Evolutionary conservation across 2,888 invertebrate species (phyloP), one percentile per base, ranked within the genome.

Genomic region (Electrophaes corylata): DNA sequence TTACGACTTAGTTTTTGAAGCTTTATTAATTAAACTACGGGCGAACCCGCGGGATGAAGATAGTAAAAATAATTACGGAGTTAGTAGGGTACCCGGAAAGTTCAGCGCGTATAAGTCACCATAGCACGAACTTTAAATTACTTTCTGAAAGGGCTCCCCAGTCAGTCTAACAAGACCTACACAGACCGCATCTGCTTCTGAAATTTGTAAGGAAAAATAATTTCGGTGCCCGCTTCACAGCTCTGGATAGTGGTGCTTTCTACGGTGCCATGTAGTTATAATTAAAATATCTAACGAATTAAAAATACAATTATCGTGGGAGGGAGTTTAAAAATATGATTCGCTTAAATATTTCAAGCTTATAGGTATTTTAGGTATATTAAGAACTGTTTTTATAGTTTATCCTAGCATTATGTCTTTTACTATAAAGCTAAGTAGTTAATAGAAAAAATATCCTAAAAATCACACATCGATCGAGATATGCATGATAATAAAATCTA

Each of bases 71-170:
- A 45, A 45, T 31, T 31, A 44, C 29, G 29, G 14, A 16, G 11
- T 44, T 31, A 44, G 29, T 31, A 44, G 44, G 29, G 29, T 18
- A 33, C 37, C 41, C 14, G 29, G 20, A 44, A 50, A 57, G 48
- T 49, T 49, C 26, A 39, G 16, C 35, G 43, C 29, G 58, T 12
- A 44, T 37, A 37, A 55, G 44, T 54, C 54, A 50, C 51, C 53
- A 48, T 40, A 29, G 40, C 8, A 11, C 31, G 19, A 57, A 64
- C 56, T 64, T 60, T 60, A 54, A 58, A 64, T 64, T 58, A 59
- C 58, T 64, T 56, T 48, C 16, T 56, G 47, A 56, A 64, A 60
- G 57, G 54, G 37, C 56, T 51, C 26, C 11, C 14, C 20, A 12
- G 8, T 53, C 60, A 54, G 50, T 26, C 3, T 45, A 48, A 3